Evolutionary conservation across 1,140 invertebrate species (phyloP), one percentile per base, ranked within the genome.

Genomic region (Hyles vespertilio): DNA sequence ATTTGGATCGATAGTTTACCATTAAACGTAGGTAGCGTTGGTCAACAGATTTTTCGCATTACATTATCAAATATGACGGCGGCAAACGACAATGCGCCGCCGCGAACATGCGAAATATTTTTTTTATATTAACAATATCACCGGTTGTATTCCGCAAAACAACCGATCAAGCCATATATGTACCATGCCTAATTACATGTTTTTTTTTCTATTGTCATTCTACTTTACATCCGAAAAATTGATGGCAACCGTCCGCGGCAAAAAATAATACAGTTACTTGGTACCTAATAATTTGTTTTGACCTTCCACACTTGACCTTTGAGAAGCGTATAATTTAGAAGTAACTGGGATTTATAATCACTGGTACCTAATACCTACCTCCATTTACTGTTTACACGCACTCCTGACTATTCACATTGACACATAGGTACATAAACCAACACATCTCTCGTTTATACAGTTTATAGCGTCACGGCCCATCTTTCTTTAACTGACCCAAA

Each of bases 1-100:
- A 82, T 81, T 80, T 86, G 78, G 83, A 86, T 86, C 85, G 77
- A 88, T 88, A 88, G 77, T 86, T 84, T 79, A 81, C 74, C 67
- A 83, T 86, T 84, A 75, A 80, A 76, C 65, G 65, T 77, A 72
- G 74, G 67, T 71, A 69, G 67, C 75, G 72, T 79, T 79, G 70
- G 69, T 86, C 70, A 79, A 84, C 71, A 74, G 73, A 85, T 85
- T 85, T 84, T 81, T 86, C 69, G 73, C 70, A 84, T 81, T 77
- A 76, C 74, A 80, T 82, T 74, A 74, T 77, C 75, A 74, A 72
- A 69, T 69, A 63, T 70, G 63, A 71, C 64, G 66, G 67, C 62
- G 65, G 55, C 56, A 58, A 64, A 43, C 45, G 46, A 63, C 59
- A 65, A 43, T 69, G 70, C 76, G 75, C 76, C 76, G 76, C 69